These are phyloP conservation scores for Athalia cordata DNA, from an alignment of 2,888 invertebrate genomes.

Conservation along the genomic window DNA sequence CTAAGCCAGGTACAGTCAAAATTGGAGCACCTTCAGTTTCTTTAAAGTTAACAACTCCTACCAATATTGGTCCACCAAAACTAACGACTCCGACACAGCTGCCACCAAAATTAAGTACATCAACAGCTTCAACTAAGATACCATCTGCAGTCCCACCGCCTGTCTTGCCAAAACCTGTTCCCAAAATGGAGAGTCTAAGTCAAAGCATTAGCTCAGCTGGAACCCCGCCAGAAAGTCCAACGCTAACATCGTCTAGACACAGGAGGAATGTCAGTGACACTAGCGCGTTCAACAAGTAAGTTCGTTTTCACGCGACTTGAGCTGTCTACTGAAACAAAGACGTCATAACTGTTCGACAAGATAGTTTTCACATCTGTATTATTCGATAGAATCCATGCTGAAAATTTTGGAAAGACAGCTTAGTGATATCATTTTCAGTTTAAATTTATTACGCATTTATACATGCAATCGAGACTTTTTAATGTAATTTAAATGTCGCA, in stretches of 20 bases:
- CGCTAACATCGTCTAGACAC: conserved; percentile 76
- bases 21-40: conserved; percentile 46
- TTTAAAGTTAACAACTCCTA: conserved; percentile 65
- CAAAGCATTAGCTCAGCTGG: conserved; percentile 69
- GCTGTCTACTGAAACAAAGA: too few species aligned
- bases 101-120: conserved; percentile 60
- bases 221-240: conserved; percentile 71
- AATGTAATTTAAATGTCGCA: background rate
- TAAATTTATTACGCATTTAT: too few species aligned
- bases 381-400: background rate
- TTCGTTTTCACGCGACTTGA: conserved; percentile 45
- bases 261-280: conserved; percentile 90
- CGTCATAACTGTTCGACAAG: background rate
- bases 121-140: conserved; percentile 51
- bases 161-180: conserved; percentile 66
- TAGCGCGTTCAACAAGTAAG: conserved; percentile 87
- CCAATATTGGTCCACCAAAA: conserved; percentile 66
- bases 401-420: too few species aligned
- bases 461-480: background rate
- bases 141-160: conserved; percentile 56
- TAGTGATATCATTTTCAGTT: too few species aligned
- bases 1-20: conserved; percentile 66
- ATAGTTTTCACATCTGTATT: conserved; percentile 7
- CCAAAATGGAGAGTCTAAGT: conserved; percentile 69
- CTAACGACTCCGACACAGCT: conserved; percentile 58